Evolutionary conservation across 1,140 invertebrate species (phyloP), one percentile per base, ranked within the genome.

Genomic region (Brachionus asplanchnoidis): DNA sequence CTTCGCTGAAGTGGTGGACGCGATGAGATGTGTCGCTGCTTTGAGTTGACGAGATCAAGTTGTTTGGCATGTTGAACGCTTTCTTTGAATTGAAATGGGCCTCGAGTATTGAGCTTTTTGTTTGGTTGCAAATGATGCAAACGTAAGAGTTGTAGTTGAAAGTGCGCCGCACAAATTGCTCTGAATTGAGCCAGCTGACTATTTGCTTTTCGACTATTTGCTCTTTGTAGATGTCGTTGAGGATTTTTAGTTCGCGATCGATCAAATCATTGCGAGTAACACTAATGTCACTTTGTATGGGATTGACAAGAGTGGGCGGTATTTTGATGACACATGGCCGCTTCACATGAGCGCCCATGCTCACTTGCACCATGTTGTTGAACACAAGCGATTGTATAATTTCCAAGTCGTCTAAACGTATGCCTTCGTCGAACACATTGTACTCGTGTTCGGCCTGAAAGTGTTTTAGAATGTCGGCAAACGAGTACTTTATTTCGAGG

Each of bases 201-300:
- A 82, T 82, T 68, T 82, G 79, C 20, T 82, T 82, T 28, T 82
- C 79, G 28, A 65, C 53, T 11, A 82, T 82, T 65, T 82, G 79
- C 12, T 82, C 79, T 32, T 82, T 82, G 20, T 32, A 82, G 14
- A 82, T 82, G 3, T 82, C 79, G 40, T 82, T 82, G 3, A 82
- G 14, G n/a, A 82, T 68, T 68, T 82, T 82, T 1, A 82, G 14
- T n/a, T 82, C 79, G 17, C 53, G 32, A 14, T 82, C 50, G 23
- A 82, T 65, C 17, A 82, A 68, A 20, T 82, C 79, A 40, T 28
- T 44, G 60, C 79, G 20, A 11, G n/a, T 60, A 0, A 82, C 20
- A 12, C 44, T 65, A 14, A 32, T 23, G 2, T 77, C 40, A 26
- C 28, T 17, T 8, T 60, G 1, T 36, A 40, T 26, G n/a, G 50